Percentiles rank a stretch among this genome's conserved stretches.
These are phyloP conservation scores for Drosophila crucigera DNA, from an alignment of 2,888 invertebrate species.

Conservation along the genomic window DNA sequence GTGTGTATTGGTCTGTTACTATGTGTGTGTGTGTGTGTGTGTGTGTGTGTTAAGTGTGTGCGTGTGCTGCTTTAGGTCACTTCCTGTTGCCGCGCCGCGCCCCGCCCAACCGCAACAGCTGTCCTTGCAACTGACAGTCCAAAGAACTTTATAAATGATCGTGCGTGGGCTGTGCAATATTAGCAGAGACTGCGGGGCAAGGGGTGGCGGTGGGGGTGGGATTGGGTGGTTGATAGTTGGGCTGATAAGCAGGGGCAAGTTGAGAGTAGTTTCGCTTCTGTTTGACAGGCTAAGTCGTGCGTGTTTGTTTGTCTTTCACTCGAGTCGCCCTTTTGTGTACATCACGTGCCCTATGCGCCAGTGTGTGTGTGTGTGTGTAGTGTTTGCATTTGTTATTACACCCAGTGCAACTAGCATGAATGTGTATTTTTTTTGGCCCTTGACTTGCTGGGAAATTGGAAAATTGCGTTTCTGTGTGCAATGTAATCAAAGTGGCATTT, in stretches of 20 bases:
- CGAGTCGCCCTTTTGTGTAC: slow-evolving; percentile 20
- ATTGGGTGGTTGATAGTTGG: background rate
- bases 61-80: slow-evolving; percentile 64
- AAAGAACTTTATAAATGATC: slow-evolving; percentile 77
- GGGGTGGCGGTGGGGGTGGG: background rate
- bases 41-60: slow-evolving; percentile 45
- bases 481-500: slow-evolving; percentile 36
- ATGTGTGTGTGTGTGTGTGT: slow-evolving; percentile 11
- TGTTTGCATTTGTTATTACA: slow-evolving; percentile 62
- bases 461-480: slow-evolving; percentile 36
- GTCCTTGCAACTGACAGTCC: slow-evolving; percentile 62
- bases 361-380: slow-evolving; percentile 3
- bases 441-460: slow-evolving; percentile 35
- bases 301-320: slow-evolving; percentile 55
- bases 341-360: slow-evolving; percentile 37
- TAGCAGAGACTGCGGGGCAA: background rate
- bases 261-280: slow-evolving; percentile 6
- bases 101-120: slow-evolving; percentile 17
- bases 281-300: slow-evolving; percentile 62
- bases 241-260: slow-evolving; percentile 5
- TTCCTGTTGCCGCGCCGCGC: slow-evolving; percentile 53
- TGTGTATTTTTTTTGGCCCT: slow-evolving; percentile 23
- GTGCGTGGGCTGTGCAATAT: slow-evolving; percentile 11
- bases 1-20: background rate
- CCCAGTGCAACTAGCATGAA: slow-evolving; percentile 54